Percentiles rank a stretch among this genome's conserved stretches.
Evolutionary conservation across 2,888 invertebrate species (phyloP).

Genomic region (Gymnosoma rotundatum): DNA sequence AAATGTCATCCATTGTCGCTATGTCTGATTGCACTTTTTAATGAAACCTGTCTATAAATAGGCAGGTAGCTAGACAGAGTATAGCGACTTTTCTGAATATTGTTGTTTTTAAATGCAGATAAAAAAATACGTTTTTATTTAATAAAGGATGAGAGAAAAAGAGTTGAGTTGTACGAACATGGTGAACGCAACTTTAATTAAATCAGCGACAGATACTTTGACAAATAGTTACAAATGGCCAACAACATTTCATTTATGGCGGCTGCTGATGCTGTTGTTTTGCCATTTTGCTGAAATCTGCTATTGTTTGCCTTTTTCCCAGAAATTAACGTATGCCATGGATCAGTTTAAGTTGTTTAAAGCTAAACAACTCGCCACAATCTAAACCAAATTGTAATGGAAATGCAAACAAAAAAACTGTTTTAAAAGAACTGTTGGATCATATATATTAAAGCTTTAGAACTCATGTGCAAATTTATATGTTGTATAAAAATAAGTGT

Average conservation of each 20-base stretch:
- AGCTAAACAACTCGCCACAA: slow-evolving; percentile 17
- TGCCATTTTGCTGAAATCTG: slow-evolving; percentile 46
- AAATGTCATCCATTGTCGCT: slow-evolving; percentile 60
- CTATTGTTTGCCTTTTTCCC: background rate
- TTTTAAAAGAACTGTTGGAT: background rate
- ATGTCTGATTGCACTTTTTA: slow-evolving; percentile 60
- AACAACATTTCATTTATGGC: slow-evolving; percentile 56
- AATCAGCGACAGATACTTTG: slow-evolving; percentile 76
- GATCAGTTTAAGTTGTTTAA: slow-evolving; percentile 4
- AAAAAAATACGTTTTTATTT: background rate
- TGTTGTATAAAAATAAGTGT: too few species aligned
- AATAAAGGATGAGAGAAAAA: background rate
- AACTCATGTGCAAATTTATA: too few species aligned
- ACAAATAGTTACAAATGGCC: slow-evolving; percentile 78
- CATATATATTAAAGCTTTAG: too few species aligned
- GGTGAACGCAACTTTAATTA: slow-evolving; percentile 80
- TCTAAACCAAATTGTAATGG: slow-evolving; percentile 28
- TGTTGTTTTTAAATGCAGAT: slow-evolving; percentile 1
- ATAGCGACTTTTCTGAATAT: slow-evolving; percentile 17
- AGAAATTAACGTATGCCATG: slow-evolving; percentile 37
- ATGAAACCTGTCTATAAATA: slow-evolving; percentile 23
- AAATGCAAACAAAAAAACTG: slow-evolving; percentile 11
- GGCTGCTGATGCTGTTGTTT: slow-evolving; percentile 13
- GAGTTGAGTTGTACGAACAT: slow-evolving; percentile 73
- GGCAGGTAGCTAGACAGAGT: background rate